A percentile compares a stretch with the other conserved stretches of the same genome.
Evolutionary conservation across 2,113 vertebrate genomes (phyloP).

Genomic region (Cebidichthys violaceus): DNA sequence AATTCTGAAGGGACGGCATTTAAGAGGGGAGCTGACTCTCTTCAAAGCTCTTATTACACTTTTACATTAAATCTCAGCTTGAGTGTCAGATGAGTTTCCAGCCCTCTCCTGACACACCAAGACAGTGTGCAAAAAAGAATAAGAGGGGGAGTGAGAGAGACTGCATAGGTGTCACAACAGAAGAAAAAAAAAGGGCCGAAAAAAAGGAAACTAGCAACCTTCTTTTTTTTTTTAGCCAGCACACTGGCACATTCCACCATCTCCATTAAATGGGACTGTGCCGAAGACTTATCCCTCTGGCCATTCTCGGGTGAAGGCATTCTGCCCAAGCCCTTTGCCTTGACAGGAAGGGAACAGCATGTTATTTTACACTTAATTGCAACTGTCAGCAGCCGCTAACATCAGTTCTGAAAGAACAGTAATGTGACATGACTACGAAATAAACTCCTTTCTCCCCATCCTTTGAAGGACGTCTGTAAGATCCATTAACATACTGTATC

Average conservation of each 20-base stretch:
- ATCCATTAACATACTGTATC: conserved; percentile 81
- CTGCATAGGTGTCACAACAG: conserved; percentile 46
- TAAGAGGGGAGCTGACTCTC: conserved; percentile 67
- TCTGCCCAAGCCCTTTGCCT: conserved; percentile 84
- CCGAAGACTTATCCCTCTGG: conserved; percentile 87
- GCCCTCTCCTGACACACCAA: conserved; percentile 65
- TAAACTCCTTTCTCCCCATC: conserved; percentile 83
- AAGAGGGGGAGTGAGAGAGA: conserved; percentile 32
- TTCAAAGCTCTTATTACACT: conserved; percentile 78
- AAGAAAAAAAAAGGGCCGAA: conserved; percentile 6
- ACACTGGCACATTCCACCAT: conserved; percentile 58
- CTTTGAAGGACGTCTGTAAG: conserved; percentile 91
- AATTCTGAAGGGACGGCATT: conserved; percentile 72
- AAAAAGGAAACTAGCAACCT: conserved; percentile 44
- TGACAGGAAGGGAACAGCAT: conserved; percentile 88
- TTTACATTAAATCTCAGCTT: conserved; percentile 78
- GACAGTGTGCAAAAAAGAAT: conserved; percentile 38
- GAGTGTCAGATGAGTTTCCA: conserved; percentile 78
- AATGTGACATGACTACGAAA: conserved; percentile 93
- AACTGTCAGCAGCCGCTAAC: conserved; percentile 92
- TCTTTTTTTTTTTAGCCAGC: conserved; percentile 47
- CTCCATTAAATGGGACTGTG: conserved; percentile 74
- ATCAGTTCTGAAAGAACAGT: conserved; percentile 89
- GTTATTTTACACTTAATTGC: conserved; percentile 96
- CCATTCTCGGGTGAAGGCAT: conserved; percentile 87